phyloP scores from a whole-genome alignment of 2,797 vertebrate genomes.

The Gymnoscopelus microlampas region DNA sequence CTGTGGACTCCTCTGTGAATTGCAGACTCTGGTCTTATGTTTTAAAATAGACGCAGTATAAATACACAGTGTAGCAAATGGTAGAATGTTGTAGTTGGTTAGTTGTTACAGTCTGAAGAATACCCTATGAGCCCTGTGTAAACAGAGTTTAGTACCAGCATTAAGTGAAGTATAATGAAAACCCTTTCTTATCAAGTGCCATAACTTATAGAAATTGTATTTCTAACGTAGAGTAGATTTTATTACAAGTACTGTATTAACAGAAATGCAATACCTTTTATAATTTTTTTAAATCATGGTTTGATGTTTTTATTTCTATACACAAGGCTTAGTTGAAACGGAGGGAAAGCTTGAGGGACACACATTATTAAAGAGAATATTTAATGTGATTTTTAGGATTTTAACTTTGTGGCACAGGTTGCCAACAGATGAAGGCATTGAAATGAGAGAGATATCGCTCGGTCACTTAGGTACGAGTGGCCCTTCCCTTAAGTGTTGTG shows the following conservation, averaged over 20 bases:
- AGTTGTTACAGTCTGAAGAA: not conserved
- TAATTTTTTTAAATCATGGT: too few relatives aligned
- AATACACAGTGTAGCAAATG: not conserved
- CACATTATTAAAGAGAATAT: too few relatives aligned
- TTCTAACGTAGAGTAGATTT: conserved; percentile 18
- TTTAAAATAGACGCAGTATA: too few relatives aligned
- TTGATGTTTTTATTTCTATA: too few relatives aligned
- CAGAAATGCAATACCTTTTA: too few relatives aligned
- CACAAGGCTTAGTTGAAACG: too few relatives aligned
- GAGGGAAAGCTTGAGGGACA: too few relatives aligned
- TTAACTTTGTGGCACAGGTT: too few relatives aligned
- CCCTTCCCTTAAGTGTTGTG: not conserved
- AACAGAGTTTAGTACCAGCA: conserved; percentile 9
- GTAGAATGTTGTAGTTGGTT: not conserved
- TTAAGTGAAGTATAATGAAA: conserved; percentile 3
- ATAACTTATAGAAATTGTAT: conserved; percentile 41
- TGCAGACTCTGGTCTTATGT: conserved; percentile 3
- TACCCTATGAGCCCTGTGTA: conserved; percentile 6
- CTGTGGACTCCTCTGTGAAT: not conserved
- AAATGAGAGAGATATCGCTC: not conserved
- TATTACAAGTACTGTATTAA: too few relatives aligned
- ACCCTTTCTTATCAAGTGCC: conserved; percentile 52
- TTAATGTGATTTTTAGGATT: too few relatives aligned
- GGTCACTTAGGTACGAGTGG: not conserved
- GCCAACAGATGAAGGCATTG: not conserved